These are phyloP conservation scores for Odontamblyopus lacepedii DNA, from an alignment of 2,797 vertebrate genomes.

Conservation along the genomic window DNA sequence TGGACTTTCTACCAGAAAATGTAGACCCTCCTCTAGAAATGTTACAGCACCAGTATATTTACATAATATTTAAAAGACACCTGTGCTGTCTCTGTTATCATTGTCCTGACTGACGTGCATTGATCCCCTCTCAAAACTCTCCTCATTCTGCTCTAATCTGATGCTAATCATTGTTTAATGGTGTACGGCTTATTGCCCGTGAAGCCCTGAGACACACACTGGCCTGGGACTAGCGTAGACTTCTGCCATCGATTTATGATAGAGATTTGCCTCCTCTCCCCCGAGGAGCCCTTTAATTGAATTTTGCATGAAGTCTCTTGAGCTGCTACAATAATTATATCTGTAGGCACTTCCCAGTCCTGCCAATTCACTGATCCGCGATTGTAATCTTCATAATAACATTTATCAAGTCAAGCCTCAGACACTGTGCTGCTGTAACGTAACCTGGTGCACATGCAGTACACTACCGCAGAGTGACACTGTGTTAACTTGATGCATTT, in stretches of 20 bases:
- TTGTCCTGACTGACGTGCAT: slow-evolving; percentile 44
- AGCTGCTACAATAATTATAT: slow-evolving; percentile 45
- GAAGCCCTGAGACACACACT: slow-evolving; percentile 34
- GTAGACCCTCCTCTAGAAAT: no score
- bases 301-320: slow-evolving; percentile 50
- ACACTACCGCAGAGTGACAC: slow-evolving; percentile 1
- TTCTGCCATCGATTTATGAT: slow-evolving; percentile 53
- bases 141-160: slow-evolving; percentile 56
- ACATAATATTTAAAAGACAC: not conserved
- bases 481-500: not conserved
- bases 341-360: slow-evolving; percentile 22
- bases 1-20: no score
- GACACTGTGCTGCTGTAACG: slow-evolving; percentile 29
- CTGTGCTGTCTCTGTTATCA: not conserved
- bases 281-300: slow-evolving; percentile 52
- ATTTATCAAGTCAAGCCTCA: slow-evolving; percentile 28
- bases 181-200: slow-evolving; percentile 33
- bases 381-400: slow-evolving; percentile 33
- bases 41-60: not conserved
- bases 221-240: slow-evolving; percentile 34
- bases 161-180: slow-evolving; percentile 64
- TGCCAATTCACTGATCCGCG: slow-evolving; percentile 35
- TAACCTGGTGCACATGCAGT: slow-evolving; percentile 26
- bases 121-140: slow-evolving; percentile 32
- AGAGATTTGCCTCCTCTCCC: slow-evolving; percentile 40